Evolutionary conservation across 2,113 vertebrate species (phyloP), one percentile per base, ranked within the genome.

Genomic region (Rostratula benghalensis): DNA sequence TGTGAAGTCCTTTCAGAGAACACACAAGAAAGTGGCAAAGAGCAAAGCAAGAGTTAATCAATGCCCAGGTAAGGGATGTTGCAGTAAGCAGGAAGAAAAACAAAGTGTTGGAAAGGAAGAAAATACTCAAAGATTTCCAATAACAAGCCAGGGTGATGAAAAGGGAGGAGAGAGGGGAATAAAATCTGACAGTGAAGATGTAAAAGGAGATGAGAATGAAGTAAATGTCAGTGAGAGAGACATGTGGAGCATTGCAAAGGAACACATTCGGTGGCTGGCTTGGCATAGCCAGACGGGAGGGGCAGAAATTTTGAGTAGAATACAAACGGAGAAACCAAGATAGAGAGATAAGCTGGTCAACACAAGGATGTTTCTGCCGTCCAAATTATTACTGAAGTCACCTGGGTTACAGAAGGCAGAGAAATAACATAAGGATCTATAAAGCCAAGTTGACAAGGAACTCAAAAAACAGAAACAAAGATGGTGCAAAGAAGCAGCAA

Each of bases 81-180:
- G 4, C 23, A 51, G 21, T 48, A 59, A 89, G 39, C 60, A 82
- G 83, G 83, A 94, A 91, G 69, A 39, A 92, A 94, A 89, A 63
- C 39, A 89, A 83, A 92, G 16, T 76, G 30, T 19, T 87, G 84
- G 81, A 93, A 92, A 94, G 83, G 73, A 95, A 93, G 69, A 95
- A 94, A 91, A 94, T 82, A 63, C 28, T 39, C 56, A 59, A 39
- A 20, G 48, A 33, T 89, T 95, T 93, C 78, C 87, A 94, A 74
- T 46, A 91, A 85, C 27, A 51, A 93, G 19, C 25, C 57, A 63
- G 60, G 7, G 56, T 67, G 81, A 87, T 84, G 64, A 84, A 93
- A 87, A 73, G 28, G 7, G 19, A 77, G 60, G 48, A 67, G 28
- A 83, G 45, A 81, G 33, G 45, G 37, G 46, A 83, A 87, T 74